Conservation (phyloP, 2,888 invertebrate genomes). For the Molorchus minor region DNA sequence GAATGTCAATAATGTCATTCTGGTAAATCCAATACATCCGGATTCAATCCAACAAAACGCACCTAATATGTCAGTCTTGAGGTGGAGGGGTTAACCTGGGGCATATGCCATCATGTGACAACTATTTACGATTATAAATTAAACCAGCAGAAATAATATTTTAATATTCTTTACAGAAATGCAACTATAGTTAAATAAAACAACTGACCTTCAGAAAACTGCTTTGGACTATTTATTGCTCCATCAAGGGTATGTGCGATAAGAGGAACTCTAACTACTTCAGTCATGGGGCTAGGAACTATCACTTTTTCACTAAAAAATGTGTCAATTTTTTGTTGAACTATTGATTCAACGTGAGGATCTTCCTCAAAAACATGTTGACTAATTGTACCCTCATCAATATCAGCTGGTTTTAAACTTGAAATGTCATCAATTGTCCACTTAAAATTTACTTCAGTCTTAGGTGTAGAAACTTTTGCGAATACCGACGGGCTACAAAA, state of each 20-base stretch:
- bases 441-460: slow-evolving; percentile 65
- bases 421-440: slow-evolving; percentile 80
- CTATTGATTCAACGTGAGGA: slow-evolving; percentile 70
- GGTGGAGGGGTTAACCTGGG: too few species aligned
- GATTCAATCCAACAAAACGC: too few species aligned
- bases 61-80: too few species aligned
- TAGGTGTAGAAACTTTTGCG: slow-evolving; percentile 57
- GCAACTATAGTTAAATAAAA: too few species aligned
- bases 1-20: too few species aligned
- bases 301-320: slow-evolving; percentile 60
- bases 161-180: too few species aligned
- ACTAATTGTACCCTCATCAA: slow-evolving; percentile 71
- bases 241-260: slow-evolving; percentile 29
- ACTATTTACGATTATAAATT: too few species aligned
- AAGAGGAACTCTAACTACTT: slow-evolving; percentile 37
- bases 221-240: slow-evolving; percentile 13
- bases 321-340: slow-evolving; percentile 74
- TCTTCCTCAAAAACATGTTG: slow-evolving; percentile 71
- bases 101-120: too few species aligned
- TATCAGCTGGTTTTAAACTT: slow-evolving; percentile 72
- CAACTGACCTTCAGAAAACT: slow-evolving; percentile 37
- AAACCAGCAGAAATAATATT: too few species aligned
- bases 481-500: slow-evolving; percentile 60
- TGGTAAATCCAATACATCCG: too few species aligned
- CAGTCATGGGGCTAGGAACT: slow-evolving; percentile 60